Evolutionary conservation across 1,140 invertebrate genomes (phyloP), one percentile per base, ranked within the genome.

Genomic region (Nixonia krombeini): DNA sequence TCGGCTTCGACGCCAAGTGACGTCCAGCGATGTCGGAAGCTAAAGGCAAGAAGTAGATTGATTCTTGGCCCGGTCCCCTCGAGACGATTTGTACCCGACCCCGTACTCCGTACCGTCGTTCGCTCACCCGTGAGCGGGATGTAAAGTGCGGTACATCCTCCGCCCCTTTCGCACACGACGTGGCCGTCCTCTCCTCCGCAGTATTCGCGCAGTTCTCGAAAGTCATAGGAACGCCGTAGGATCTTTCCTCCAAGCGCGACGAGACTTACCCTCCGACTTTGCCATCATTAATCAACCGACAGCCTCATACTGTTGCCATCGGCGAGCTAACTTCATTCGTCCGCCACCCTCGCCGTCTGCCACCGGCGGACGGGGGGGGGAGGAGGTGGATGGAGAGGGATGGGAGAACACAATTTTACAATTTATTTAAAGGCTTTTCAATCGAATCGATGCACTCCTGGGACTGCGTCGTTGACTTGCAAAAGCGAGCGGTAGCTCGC

Each of bases 211-310:
- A 31, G 12, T 41, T 68, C 65, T 55, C 45, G 44, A 25, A 41
- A 66, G 44, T 49, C 37, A 40, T 40, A 40, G 51, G 29, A 46
- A 52, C 18, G 16, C 26, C 41, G 47, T 50, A 41, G 50, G 45
- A 66, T 42, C 40, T 38, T 40, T 52, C 55, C 33, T 13, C 33
- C 29, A 57, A 42, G 42, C 49, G 45, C 50, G 61, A 64, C 72
- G 65, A 72, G 74, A 73, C 67, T 73, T 58, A 70, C 75, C 64
- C 68, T 59, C 51, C 51, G 63, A 70, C 72, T 61, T 44, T 35
- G 44, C 40, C 70, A 56, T 80, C 77, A 83, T 83, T 83, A 81
- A 82, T 82, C 79, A 83, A 79, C 50, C 75, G 52, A 64, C 42
- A 55, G 45, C 66, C 63, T 69, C 58, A 46, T 35, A 50, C 64